phyloP scores from a whole-genome alignment of 2,888 invertebrate genomes.

The Idaea biselata region DNA sequence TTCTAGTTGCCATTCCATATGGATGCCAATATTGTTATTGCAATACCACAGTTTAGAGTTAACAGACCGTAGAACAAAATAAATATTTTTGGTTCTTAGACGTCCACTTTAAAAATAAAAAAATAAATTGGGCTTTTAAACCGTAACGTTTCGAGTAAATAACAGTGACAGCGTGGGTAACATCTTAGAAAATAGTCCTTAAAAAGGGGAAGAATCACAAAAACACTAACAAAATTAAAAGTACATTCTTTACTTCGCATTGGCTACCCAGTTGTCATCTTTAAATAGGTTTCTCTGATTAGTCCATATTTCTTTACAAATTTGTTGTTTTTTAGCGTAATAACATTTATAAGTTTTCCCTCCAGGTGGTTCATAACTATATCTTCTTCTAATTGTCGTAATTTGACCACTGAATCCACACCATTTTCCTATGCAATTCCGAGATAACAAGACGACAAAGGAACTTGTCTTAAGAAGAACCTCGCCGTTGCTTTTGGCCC shows the following conservation, averaged over 20 bases:
- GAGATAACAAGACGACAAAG: slow-evolving; percentile 43
- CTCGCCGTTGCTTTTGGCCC: slow-evolving; percentile 38
- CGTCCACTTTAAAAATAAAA: too few species aligned
- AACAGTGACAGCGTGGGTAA: too few species aligned
- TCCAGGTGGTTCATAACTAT: slow-evolving; percentile 50
- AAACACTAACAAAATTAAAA: neutral
- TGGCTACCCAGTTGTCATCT: slow-evolving; percentile 34
- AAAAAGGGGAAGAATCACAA: too few species aligned
- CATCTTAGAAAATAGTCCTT: too few species aligned
- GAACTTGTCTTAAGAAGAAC: slow-evolving; percentile 55
- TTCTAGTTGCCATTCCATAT: slow-evolving; percentile 9
- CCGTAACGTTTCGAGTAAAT: too few species aligned
- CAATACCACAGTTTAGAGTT: slow-evolving; percentile 6
- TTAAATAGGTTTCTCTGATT: slow-evolving; percentile 34
- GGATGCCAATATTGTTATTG: neutral
- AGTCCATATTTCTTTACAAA: slow-evolving; percentile 53
- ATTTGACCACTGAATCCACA: slow-evolving; percentile 58
- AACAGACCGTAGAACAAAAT: too few species aligned
- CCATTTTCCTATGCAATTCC: slow-evolving; percentile 51
- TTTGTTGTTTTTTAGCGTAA: slow-evolving; percentile 62
- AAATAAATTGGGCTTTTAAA: too few species aligned
- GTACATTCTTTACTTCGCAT: neutral
- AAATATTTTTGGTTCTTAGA: too few species aligned
- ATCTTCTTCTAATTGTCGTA: slow-evolving; percentile 37
- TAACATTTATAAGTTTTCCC: slow-evolving; percentile 62